Base-by-base conservation (phyloP, 2,797 vertebrate species). In the Chelon labrosus region DNA sequence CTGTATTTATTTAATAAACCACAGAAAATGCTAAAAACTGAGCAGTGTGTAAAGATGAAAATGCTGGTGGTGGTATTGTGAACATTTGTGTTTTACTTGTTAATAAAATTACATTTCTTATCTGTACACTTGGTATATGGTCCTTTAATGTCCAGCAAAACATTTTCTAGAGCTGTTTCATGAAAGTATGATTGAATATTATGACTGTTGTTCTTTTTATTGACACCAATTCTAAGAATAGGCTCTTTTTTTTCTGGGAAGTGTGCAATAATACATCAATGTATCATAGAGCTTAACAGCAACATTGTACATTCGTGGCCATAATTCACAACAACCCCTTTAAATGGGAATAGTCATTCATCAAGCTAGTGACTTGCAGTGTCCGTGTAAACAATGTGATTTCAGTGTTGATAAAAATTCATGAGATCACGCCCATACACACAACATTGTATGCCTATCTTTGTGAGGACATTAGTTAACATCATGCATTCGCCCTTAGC, bases 271-370 rank as follows among this genome's bases (percentile, higher is more conserved):
- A 78, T 59, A 76, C 69, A 73, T 66, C 57, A 63, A 67, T 77
- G 73, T 58, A 54, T 66, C 58, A 53, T 62, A 44, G 62, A 83
- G 65, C 57, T 72, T 22, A 75, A 86, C 60, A 80, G 77, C 72
- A 69, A 71, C 49, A 13, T 52, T 35, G 66, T 88, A 92, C 91
- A 91, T 92, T 91, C 88, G 74, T 89, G 83, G 82, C 41, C 66
- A 80, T 68, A 61, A 79, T 35, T 89, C 54, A 52, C 41, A 66
- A 41, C 25, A 64, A 22, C 81, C 59, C 75, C 75, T 65, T 70
- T 52, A 44, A 75, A 70, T 14, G 61, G 70, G 73, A 70, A 70
- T 10, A 22, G 72, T 61, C 61, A n/a, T 63, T 75, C 64, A 77
- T 74, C 64, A 79, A 62, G 49, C 73, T 70, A 11, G 83, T 86